These are phyloP conservation scores for Trigoniulus corallinus DNA, from an alignment of 1,140 invertebrate species.

Conservation along the genomic window DNA sequence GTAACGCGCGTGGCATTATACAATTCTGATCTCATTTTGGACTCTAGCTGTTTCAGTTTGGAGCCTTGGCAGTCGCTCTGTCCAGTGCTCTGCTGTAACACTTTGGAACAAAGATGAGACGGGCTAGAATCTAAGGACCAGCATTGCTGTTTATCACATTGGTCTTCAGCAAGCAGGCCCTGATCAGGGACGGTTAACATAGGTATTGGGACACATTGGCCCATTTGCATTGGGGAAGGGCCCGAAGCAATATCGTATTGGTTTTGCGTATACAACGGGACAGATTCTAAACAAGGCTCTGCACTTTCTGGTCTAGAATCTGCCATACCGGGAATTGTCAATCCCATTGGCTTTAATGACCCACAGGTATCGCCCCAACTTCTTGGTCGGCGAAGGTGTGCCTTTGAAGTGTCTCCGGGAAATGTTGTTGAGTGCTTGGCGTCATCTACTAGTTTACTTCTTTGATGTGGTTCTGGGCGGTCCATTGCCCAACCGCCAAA, in stretches of 20 bases:
- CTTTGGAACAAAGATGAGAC: not conserved
- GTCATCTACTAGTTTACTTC: not conserved
- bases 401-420: not conserved
- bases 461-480: not conserved
- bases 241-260: no score
- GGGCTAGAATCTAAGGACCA: not conserved
- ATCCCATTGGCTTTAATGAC: no score
- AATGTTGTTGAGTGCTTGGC: not conserved
- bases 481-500: not conserved
- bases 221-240: no score
- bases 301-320: no score
- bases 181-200: no score
- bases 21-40: conserved; percentile 6
- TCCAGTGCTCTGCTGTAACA: not conserved
- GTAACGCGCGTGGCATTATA: conserved; percentile 1
- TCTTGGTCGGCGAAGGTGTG: not conserved
- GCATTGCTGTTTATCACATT: no score
- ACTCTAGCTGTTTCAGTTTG: not conserved
- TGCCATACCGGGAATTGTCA: no score
- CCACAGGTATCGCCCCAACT: not conserved
- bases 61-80: not conserved
- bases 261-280: no score
- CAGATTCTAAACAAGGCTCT: no score
- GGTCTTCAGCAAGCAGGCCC: no score
- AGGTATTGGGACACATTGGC: no score